These are phyloP conservation scores for Anomalospiza imberbis DNA, from an alignment of 2,797 vertebrate genomes.

Conservation along the genomic window DNA sequence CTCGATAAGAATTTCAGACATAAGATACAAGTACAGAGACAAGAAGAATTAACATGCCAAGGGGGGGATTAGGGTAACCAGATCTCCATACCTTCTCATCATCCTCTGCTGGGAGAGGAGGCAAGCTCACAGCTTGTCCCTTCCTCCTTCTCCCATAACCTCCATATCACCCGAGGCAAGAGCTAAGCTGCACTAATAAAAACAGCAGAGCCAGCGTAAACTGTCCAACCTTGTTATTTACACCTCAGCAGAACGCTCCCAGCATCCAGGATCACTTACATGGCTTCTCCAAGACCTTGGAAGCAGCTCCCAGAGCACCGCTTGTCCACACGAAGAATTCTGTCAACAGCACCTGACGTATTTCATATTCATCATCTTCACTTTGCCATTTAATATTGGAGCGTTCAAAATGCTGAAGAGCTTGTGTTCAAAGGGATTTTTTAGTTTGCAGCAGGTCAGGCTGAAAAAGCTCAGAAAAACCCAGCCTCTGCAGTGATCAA, in stretches of 20 bases:
- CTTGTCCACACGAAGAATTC: fast-evolving
- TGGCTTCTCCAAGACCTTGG: neutral
- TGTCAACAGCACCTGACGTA: neutral
- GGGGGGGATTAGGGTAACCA: slow-evolving; percentile 7
- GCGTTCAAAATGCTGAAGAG: neutral
- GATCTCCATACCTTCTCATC: neutral
- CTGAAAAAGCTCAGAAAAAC: neutral
- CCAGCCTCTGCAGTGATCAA: neutral
- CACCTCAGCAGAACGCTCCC: slow-evolving; percentile 34
- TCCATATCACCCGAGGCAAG: neutral
- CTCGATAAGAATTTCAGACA: neutral
- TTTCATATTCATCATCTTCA: neutral
- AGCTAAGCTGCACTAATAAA: slow-evolving; percentile 38
- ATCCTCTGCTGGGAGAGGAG: neutral
- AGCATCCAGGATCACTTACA: neutral
- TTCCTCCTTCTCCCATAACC: slow-evolving; percentile 24
- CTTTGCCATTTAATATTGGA: neutral
- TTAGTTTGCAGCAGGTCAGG: neutral
- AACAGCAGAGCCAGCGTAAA: slow-evolving; percentile 36
- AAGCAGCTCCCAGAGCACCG: neutral
- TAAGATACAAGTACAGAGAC: neutral
- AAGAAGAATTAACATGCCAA: neutral
- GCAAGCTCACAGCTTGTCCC: slow-evolving; percentile 9
- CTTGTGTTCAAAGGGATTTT: neutral
- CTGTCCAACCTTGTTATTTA: slow-evolving; percentile 56